Evolutionary conservation across 2,113 vertebrate genomes (phyloP), one percentile per base, ranked within the genome.

Genomic region (Anoplopoma fimbria): DNA sequence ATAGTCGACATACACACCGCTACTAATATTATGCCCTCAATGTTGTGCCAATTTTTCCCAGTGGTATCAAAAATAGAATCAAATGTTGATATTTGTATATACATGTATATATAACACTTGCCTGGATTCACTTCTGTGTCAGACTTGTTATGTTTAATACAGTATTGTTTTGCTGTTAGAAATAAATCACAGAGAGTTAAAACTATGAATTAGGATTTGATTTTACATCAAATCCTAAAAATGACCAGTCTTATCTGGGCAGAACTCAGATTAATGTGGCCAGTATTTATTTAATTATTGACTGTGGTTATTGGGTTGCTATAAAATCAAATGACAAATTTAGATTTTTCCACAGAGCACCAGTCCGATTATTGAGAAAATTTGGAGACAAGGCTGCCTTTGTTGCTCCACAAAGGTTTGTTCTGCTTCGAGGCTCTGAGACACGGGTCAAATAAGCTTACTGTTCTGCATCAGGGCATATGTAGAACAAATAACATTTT

Each of bases 161-260:
- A 15, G 42, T 45, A 15, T 14, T 15, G 42, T 45, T 45, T 42
- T n/a, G n/a, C n/a, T n/a, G n/a, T n/a, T n/a, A n/a, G n/a, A 38
- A 38, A 6, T 40, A 49, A 21, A 19, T 21, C 19, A 8, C 19
- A 1, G 19, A 51, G 12, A 25, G 25, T 14, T 53, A 12, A 73
- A 61, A 53, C 25, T 69, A 33, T 76, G 45, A 85, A 69, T 79
- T 31, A 58, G 9, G 23, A 34, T 10, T 78, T 21, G 8, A 38
- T 55, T 8, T 33, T 0, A 6, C 19, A 58, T 47, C 9, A 65
- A 75, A 71, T 60, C 25, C 61, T 10, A 53, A 42, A 61, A 42
- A 33, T 31, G 60, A 36, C 6, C 29, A 4, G 23, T 53, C 55
- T 42, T 53, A 73, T 73, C 40, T 74, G 36, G 27, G 29, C 21